Evolutionary conservation across 2,797 vertebrate genomes (phyloP).

Genomic region (Rhinoraja longicauda): DNA sequence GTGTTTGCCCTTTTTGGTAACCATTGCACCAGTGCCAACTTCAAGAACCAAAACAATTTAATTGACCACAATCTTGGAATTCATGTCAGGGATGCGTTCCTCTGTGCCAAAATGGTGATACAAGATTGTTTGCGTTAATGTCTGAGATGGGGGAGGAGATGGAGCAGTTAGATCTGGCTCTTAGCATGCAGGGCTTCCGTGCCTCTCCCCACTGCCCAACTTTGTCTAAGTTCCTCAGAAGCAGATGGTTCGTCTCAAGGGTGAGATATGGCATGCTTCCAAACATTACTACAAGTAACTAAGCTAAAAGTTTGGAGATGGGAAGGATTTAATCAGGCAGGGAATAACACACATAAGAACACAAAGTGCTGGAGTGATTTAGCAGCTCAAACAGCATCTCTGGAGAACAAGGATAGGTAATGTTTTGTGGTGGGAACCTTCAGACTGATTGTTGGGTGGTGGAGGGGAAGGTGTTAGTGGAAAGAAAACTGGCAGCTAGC

Average conservation of each 20-base stretch:
- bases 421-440: too few species aligned
- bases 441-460: too few species aligned
- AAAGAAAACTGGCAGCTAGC: too few species aligned
- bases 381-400: too few species aligned
- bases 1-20: conserved; percentile 6
- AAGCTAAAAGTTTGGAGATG: too few species aligned
- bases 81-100: too few species aligned
- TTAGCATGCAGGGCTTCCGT: too few species aligned
- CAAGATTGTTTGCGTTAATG: background rate
- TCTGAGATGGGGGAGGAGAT: background rate
- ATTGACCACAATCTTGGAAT: background rate
- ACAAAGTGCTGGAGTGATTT: too few species aligned
- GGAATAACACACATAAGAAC: too few species aligned
- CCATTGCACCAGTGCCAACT: too few species aligned
- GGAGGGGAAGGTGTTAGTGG: too few species aligned
- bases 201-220: background rate
- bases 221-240: background rate
- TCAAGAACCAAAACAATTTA: background rate
- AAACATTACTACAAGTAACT: background rate
- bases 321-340: background rate
- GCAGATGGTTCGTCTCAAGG: background rate
- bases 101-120: background rate
- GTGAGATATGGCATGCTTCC: background rate
- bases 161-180: background rate
- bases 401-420: too few species aligned